Base-by-base conservation (phyloP, 2,888 invertebrate genomes). In the Pachliopta kotzebuea region DNA sequence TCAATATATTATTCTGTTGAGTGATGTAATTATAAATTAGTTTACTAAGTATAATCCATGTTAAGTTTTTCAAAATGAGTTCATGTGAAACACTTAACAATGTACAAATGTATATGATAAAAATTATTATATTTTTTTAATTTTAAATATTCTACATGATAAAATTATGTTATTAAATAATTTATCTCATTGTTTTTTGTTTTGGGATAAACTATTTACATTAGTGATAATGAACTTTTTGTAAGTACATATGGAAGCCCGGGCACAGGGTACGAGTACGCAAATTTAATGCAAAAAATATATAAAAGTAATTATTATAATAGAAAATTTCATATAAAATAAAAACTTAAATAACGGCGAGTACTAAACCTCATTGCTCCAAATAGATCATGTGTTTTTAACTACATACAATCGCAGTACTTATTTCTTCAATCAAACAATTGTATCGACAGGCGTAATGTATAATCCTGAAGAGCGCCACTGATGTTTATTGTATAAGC, bases 211-310 rank as follows among this genome's bases (percentile, higher is more conserved):
- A 58, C 57, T 62, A 65, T 65, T 49, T 65, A 65, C 61, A 65
- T n/a, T 54, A 23, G 20, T 54, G 54, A 58, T 45, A 56, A 61
- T 49, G 49, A 55, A 58, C 31, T 50, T 55, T 49, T 49, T 55
- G 65, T 65, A 65, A 65, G 65, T 65, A 65, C 65, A 62, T 65
- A 54, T 62, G 62, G 61, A 65, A 65, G 61, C 65, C 58, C 65
- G 53, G 31, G 53, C 49, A 55, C n/a, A n/a, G 61, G 65, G 65
- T 57, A 65, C n/a, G 23, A 1, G 52, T 55, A 61, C 60, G 65
- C 45, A 53, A 65, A 57, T 56, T 61, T 45, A 61, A 14, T 24
- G 50, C 49, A 37, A 63, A 45, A 60, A 37, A 37, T 37, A 18
- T 52, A 53, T 45, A 63, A 58, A 63, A 55, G 60, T 62, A 54